Base-by-base conservation (phyloP, 2,888 invertebrate species). In the Tetramorium bicarinatum region DNA sequence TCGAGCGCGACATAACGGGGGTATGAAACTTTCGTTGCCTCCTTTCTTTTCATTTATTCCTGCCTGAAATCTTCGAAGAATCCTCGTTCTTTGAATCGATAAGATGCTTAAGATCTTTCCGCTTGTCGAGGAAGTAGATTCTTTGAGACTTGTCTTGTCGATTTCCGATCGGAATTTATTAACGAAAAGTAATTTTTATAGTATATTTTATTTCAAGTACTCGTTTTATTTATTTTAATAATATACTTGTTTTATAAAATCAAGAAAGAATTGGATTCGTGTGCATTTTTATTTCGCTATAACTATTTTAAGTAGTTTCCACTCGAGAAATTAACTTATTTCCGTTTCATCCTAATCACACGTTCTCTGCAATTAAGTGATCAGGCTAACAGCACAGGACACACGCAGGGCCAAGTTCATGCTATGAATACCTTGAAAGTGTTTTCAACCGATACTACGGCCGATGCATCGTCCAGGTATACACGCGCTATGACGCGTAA, bases 21-120 rank as follows among this genome's bases (percentile, higher is more conserved):
- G 88, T 87, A 91, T 88, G 83, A 91, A 92, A 93, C 91, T 93
- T 93, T 92, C 86, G 81, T 88, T 87, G 86, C 89, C 11, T 81
- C 84, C 86, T 82, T 88, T 86, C 87, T 84, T 89, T 86, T 67
- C 47, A 67, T 83, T 82, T 84, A 83, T n/a, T 59, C 44, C 75
- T 34, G 72, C 81, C 75, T 79, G 44, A 81, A 86, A 85, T 76
- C 84, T 82, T 84, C n/a, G 69, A 69, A 81, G 77, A 80, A 81
- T 84, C 85, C 85, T 81, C 77, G 66, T 79, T 71, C 21, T 59
- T 82, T 64, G 85, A 72, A 84, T 88, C 79, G 76, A 83, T 86
- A 84, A 59, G 72, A 38, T 85, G 81, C 85, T 86, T 85, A 49
- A 85, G 85, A 88, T 84, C 83, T 87, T 87, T 85, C 83, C 85